Base-by-base conservation (phyloP, 2,797 vertebrate species). In the Pantherophis vulpinus region DNA sequence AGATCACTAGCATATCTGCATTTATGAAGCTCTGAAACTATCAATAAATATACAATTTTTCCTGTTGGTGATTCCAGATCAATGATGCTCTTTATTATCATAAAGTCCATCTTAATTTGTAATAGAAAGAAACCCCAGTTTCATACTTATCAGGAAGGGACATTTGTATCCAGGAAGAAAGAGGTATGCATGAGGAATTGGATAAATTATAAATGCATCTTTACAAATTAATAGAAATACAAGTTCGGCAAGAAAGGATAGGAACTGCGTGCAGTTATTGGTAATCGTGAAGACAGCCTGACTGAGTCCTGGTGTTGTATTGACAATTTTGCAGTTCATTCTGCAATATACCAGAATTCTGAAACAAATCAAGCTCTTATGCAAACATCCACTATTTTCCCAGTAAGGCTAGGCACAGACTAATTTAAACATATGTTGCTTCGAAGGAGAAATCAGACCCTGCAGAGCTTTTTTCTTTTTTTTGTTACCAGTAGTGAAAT, bases 371-470 rank as follows among this genome's bases (percentile, higher is more conserved):
- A 96, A 96, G 20, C 95, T 95, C 90, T 96, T 4, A 47, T 51
- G 91, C 91, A 92, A 96, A 89, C 97, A 94, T 94, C 79, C 55
- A 94, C 90, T 93, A 95, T 91, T 93, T 96, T 96, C 92, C 95
- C 93, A 96, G 90, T 93, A 96, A 97, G 1, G 32, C 83, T 37
- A 91, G 88, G 32, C 70, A 94, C 95, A 93, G 27, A 58, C 42
- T 93, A 92, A 23, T 90, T 96, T 97, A 96, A 96, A 95, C 93
- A 95, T 96, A 97, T 92, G 89, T 93, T 89, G 91, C 18, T 90
- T 94, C 70, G 86, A 96, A 93, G 20, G 92, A 90, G 63, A 79
- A 92, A 32, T 92, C 91, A 93, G 92, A 89, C 93, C 14, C 66
- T 18, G 14, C 6, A 74, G 66, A 74, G 14, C 14, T 74, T 32